These are phyloP conservation scores for Pygmarrhopalites habei DNA, from an alignment of 1,140 invertebrate species.

Conservation along the genomic window DNA sequence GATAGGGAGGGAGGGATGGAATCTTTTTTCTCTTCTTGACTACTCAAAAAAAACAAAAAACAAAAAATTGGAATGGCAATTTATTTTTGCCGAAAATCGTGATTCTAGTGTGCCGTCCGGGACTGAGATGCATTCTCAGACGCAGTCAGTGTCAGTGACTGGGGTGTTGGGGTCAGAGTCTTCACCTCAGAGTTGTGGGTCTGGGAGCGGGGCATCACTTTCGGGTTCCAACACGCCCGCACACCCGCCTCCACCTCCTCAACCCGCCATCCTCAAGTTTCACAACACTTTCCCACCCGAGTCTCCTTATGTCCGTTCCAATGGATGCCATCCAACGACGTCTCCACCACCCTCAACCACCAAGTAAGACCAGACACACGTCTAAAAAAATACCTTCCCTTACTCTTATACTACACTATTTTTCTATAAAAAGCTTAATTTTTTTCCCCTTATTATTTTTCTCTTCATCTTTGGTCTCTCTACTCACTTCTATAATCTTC, in stretches of 20 bases:
- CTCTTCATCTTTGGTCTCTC: neutral
- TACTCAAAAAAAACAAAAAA: too few relatives aligned
- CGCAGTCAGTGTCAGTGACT: constrained; percentile 19
- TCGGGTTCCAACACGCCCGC: constrained; percentile 22
- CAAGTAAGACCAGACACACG: constrained; percentile 24
- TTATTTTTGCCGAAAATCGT: constrained; percentile 14
- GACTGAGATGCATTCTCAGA: constrained; percentile 19
- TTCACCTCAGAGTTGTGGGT: constrained; percentile 23
- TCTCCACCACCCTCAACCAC: constrained; percentile 34
- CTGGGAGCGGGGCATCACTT: constrained; percentile 13
- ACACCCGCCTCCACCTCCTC: constrained; percentile 17
- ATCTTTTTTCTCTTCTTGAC: too few relatives aligned
- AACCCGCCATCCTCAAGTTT: constrained; percentile 58
- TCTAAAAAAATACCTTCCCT: too few relatives aligned
- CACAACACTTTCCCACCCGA: constrained; percentile 87
- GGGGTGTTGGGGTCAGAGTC: constrained; percentile 17
- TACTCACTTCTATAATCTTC: neutral
- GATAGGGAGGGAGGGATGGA: too few relatives aligned
- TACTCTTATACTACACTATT: constrained; percentile 18
- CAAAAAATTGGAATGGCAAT: constrained; percentile 5
- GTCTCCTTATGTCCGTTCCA: constrained; percentile 27
- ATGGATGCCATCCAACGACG: constrained; percentile 20
- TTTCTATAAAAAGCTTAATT: too few relatives aligned
- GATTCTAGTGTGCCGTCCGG: constrained; percentile 26
- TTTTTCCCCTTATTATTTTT: too few relatives aligned